These are phyloP conservation scores for Cheilosia vernalis DNA, from an alignment of 2,888 invertebrate genomes.

Conservation along the genomic window DNA sequence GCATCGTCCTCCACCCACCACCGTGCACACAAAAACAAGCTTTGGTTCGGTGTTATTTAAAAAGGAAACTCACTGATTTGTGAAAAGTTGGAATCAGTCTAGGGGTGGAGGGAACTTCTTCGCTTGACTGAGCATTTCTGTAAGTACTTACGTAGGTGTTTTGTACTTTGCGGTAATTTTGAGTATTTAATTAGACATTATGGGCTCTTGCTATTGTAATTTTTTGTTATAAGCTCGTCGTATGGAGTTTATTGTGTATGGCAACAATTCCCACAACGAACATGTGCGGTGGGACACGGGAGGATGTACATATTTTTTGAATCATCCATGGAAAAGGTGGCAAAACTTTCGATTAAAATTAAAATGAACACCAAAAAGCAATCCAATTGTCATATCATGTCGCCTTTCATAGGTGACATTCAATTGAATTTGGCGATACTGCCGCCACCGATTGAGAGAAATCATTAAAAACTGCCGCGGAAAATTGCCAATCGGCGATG, in stretches of 20 bases:
- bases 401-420: background rate
- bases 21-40: constrained; percentile 8
- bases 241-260: too few species aligned
- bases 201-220: background rate
- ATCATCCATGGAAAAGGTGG: background rate
- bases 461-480: constrained; percentile 62
- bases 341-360: constrained; percentile 39
- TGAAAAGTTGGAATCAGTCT: constrained; percentile 15
- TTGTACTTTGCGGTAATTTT: constrained; percentile 10
- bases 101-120: background rate
- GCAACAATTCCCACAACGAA: too few species aligned
- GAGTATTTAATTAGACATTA: constrained; percentile 29
- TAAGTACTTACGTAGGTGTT: background rate
- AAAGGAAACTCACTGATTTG: constrained; percentile 27
- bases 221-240: background rate
- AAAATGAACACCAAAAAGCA: constrained; percentile 36
- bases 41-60: constrained; percentile 14
- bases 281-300: too few species aligned
- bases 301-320: background rate
- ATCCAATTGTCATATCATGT: constrained; percentile 6
- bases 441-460: constrained; percentile 33
- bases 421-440: background rate
- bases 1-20: background rate
- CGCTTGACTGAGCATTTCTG: background rate
- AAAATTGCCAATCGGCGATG: constrained; percentile 69